phyloP scores from a whole-genome alignment of 2,888 invertebrate species.

The Piscicola geometra region DNA sequence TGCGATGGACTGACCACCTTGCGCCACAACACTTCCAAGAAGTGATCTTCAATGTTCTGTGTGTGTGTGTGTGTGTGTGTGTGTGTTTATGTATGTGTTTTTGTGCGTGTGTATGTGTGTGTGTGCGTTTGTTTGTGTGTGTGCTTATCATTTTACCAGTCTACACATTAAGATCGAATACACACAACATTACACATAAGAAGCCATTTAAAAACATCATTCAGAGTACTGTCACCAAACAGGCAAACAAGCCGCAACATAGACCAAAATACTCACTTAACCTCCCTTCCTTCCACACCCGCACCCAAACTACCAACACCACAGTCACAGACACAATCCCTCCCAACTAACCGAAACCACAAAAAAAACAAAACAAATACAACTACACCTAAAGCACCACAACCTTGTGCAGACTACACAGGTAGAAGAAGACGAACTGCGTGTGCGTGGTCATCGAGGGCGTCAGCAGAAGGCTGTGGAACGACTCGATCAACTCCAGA shows the following conservation, averaged over 20 bases:
- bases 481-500: slow-evolving; percentile 65
- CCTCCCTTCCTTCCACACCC: too few relatives aligned
- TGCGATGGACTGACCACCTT: slow-evolving; percentile 67
- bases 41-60: slow-evolving; percentile 60
- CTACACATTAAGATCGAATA: not conserved
- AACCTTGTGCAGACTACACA: slow-evolving; percentile 65
- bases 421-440: slow-evolving; percentile 72
- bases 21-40: slow-evolving; percentile 69
- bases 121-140: too few relatives aligned
- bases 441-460: slow-evolving; percentile 76
- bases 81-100: too few relatives aligned
- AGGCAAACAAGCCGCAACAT: not conserved
- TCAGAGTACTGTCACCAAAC: slow-evolving; percentile 46
- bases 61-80: too few relatives aligned
- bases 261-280: too few relatives aligned
- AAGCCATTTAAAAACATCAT: not conserved
- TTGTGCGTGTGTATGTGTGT: too few relatives aligned
- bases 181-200: not conserved
- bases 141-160: not conserved
- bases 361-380: too few relatives aligned
- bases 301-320: too few relatives aligned
- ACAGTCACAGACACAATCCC: too few relatives aligned
- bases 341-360: too few relatives aligned
- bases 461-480: slow-evolving; percentile 75
- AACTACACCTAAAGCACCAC: not conserved